Evolutionary conservation across 2,888 invertebrate species (phyloP), one percentile per base, ranked within the genome.

Genomic region (Parnassius smintheus): DNA sequence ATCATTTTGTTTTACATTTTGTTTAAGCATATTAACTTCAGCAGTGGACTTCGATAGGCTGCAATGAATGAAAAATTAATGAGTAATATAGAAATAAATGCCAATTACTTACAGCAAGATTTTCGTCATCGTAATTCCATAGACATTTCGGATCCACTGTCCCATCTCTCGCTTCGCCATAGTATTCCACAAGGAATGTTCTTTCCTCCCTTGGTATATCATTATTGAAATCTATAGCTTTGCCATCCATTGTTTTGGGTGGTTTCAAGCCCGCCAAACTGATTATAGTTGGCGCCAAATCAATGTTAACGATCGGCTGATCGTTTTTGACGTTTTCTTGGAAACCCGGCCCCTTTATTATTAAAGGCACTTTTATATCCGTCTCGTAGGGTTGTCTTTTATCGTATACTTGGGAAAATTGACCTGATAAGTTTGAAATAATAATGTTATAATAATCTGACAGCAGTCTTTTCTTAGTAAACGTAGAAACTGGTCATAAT

Each of bases 301-400:
- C 98, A n/a, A 98, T 94, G 70, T 95, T 94, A 9, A 95, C 89
- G 0, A 96, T 93, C 0, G 96, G 94, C 58, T 93, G 86, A 0
- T 81, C 76, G 65, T 93, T 83, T 1, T 87, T 72, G 0, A 82
- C 76, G 57, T 92, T 92, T 42, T 83, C 84, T 11, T 76, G 74
- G 11, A 97, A 85, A 2, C 91, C 91, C 0, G 98, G 98, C 0
- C 97, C 98, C 54, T 95, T 91, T 2, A 98, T 93, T 55, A 97
- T 75, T 4, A 98, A 88, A 0, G 98, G 98, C 0, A 98, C 95
- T 70, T 95, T 93, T 52, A 98, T 95, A 77, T 98, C 98, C 0
- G 96, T 95, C 79, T 98, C 97, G 83, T 98, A 98, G 0, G 96
- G 96, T 75, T 97, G 97, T 1, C 98, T 92, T 78, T 98, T 98